Conservation (phyloP, 64 coral and sea anemone genomes). For the Stichodactyla helianthus region DNA sequence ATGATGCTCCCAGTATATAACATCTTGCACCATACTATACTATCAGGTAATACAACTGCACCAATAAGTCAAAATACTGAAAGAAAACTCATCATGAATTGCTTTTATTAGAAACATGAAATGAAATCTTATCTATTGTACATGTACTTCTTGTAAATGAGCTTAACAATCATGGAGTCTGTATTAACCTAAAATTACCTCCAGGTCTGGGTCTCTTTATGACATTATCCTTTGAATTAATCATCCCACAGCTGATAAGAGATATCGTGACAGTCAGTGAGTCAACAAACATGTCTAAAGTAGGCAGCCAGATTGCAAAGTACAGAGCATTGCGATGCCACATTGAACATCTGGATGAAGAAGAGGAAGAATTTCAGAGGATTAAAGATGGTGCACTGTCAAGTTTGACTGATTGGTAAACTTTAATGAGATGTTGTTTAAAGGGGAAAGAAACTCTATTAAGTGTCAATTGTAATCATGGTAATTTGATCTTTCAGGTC, state of each 20-base stretch:
- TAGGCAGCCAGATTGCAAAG: conserved; percentile 60
- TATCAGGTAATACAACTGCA: no score
- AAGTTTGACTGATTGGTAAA: conserved; percentile 34
- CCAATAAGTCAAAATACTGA: no score
- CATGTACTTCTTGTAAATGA: no score
- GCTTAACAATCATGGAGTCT: no score
- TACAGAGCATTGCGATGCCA: conserved; percentile 75
- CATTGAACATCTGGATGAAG: conserved; percentile 49
- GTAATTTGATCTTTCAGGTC: conserved; percentile 27
- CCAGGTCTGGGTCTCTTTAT: no score
- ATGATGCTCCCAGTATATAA: no score
- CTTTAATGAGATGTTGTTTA: background rate
- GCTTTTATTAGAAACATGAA: no score
- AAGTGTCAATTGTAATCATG: background rate
- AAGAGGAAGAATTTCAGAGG: conserved; percentile 29
- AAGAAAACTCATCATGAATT: no score
- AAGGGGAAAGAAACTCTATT: background rate
- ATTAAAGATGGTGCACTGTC: conserved; percentile 54
- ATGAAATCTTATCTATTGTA: no score
- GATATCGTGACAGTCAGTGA: conserved; percentile 91
- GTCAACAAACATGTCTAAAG: conserved; percentile 66
- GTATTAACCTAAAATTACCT: no score
- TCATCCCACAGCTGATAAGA: conserved; percentile 68
- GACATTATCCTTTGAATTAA: no score
- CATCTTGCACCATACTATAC: no score